phyloP scores from a whole-genome alignment of 2,797 vertebrate genomes.

The Gobionotothen gibberifrons region DNA sequence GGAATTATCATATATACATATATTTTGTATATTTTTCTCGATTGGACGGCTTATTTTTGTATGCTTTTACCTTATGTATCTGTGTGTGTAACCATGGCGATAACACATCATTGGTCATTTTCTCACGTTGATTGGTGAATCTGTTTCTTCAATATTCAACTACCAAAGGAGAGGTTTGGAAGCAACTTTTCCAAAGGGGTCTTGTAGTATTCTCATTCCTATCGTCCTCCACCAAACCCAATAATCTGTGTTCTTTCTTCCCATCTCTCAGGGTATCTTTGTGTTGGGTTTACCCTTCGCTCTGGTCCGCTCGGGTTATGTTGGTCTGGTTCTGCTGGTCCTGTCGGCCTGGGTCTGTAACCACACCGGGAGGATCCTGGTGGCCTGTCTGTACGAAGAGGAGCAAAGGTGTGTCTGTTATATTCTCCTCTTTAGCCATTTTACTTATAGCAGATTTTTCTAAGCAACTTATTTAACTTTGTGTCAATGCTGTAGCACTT shows the following conservation, averaged over 20 bases:
- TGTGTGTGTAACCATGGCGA: too few relatives aligned
- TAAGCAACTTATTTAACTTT: not conserved
- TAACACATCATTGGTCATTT: too few relatives aligned
- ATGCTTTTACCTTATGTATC: too few relatives aligned
- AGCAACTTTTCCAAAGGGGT: not conserved
- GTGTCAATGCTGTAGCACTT: not conserved
- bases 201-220: not conserved
- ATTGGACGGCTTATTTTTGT: too few relatives aligned
- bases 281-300: slow-evolving; percentile 85
- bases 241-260: not conserved
- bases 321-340: slow-evolving; percentile 82
- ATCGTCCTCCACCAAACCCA: not conserved
- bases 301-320: slow-evolving; percentile 85
- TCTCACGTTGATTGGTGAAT: too few relatives aligned
- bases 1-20: not conserved
- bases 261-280: slow-evolving; percentile 83
- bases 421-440: not conserved
- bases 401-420: slow-evolving; percentile 67
- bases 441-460: not conserved
- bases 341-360: slow-evolving; percentile 83
- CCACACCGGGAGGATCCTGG: slow-evolving; percentile 87
- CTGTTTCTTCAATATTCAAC: not conserved
- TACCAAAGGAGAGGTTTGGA: not conserved
- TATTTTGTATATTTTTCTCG: too few relatives aligned
- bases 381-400: slow-evolving; percentile 85